Evolutionary conservation across 2,113 vertebrate genomes (phyloP).

Genomic region (Hypomesus transpacificus): DNA sequence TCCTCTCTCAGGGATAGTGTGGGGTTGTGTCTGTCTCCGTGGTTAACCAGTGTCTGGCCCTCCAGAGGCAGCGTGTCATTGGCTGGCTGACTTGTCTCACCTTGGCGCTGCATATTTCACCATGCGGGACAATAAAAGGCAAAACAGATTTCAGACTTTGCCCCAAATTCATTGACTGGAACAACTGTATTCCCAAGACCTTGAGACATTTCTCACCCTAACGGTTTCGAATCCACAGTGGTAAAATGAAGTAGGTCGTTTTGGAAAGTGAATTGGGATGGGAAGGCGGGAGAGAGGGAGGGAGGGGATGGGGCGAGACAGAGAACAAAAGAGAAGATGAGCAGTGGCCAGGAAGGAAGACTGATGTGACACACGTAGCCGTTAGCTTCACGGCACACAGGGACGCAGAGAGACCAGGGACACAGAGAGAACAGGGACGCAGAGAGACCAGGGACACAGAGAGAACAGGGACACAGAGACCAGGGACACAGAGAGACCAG

Average conservation of each 20-base stretch:
- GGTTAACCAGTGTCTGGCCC: conserved; percentile 62
- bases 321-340: conserved; percentile 20
- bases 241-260: conserved; percentile 72
- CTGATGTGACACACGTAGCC: conserved; percentile 52
- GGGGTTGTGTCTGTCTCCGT: conserved; percentile 50
- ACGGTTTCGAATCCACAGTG: conserved; percentile 67
- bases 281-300: background rate
- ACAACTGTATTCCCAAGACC: conserved; percentile 76
- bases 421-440: background rate
- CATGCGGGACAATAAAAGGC: conserved; percentile 70
- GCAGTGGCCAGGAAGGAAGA: conserved; percentile 24
- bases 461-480: too few species aligned
- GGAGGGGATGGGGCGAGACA: conserved; percentile 11
- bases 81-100: conserved; percentile 68
- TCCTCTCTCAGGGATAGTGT: conserved; percentile 44
- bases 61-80: conserved; percentile 65
- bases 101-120: conserved; percentile 72
- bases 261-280: conserved; percentile 57
- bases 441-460: background rate
- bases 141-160: conserved; percentile 73
- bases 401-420: background rate
- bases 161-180: conserved; percentile 75
- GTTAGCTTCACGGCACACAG: conserved; percentile 6
- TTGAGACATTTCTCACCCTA: conserved; percentile 74
- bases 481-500: background rate